phyloP scores from a whole-genome alignment of 2,888 invertebrate species.

The Candidula unifasciata region DNA sequence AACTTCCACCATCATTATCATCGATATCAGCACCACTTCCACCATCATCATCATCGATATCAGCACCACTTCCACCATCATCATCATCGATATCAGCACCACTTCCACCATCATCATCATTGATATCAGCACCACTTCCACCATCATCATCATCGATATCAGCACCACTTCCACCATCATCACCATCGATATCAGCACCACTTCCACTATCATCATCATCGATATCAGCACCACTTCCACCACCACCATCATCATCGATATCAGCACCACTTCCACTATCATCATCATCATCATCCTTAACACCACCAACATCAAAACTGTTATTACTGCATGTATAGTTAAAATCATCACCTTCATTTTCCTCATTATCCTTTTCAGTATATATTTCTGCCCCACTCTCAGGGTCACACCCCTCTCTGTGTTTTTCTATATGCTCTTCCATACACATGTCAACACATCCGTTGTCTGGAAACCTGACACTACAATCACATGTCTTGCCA shows the following conservation, averaged over 20 bases:
- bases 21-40: not conserved
- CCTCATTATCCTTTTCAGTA: not conserved
- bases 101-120: not conserved
- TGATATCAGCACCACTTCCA: not conserved
- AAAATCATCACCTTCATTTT: not conserved
- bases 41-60: not conserved
- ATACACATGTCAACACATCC: too few relatives aligned
- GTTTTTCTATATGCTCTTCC: too few relatives aligned
- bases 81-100: not conserved
- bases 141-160: not conserved
- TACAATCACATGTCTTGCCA: too few relatives aligned
- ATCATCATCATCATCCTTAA: constrained; percentile 16
- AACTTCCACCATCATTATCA: not conserved
- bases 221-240: not conserved
- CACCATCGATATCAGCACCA: not conserved
- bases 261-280: not conserved
- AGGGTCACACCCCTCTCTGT: too few relatives aligned
- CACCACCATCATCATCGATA: not conserved
- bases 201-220: not conserved
- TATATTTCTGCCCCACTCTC: not conserved
- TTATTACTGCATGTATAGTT: not conserved
- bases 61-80: not conserved
- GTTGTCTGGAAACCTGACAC: too few relatives aligned
- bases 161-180: not conserved
- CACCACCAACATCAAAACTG: not conserved